phyloP scores from a whole-genome alignment of 2,888 invertebrate species.

The Drosophila aldrichi region DNA sequence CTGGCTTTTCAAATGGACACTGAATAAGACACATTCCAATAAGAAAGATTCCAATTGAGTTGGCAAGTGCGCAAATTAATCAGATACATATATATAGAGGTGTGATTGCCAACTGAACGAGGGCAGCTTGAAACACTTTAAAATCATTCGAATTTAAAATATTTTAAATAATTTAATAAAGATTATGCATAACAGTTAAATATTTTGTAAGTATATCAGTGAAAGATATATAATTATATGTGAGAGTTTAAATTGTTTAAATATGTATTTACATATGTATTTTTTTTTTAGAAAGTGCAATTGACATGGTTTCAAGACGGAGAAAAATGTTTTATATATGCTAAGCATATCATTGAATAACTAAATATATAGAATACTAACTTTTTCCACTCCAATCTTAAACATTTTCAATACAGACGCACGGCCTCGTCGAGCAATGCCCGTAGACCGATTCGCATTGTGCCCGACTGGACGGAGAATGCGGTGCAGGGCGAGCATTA shows the following conservation, averaged over 20 bases:
- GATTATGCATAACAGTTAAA: no score
- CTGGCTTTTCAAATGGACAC: neutral
- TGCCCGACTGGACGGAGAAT: constrained; percentile 94
- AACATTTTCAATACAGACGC: constrained; percentile 83
- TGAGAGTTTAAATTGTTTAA: neutral
- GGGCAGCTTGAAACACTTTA: neutral
- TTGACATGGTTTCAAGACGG: neutral
- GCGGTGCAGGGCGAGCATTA: constrained; percentile 97
- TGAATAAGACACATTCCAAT: neutral
- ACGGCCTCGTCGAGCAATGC: constrained; percentile 84
- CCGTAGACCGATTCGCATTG: constrained; percentile 89
- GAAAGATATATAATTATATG: neutral
- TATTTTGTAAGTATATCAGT: neutral
- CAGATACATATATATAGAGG: neutral
- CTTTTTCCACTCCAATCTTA: neutral
- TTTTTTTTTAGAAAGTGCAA: neutral
- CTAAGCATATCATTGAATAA: neutral
- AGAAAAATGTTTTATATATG: neutral
- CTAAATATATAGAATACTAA: neutral
- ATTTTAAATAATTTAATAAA: no score
- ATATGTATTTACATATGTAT: neutral
- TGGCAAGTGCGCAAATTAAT: neutral
- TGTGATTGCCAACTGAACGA: neutral
- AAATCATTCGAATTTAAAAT: no score
- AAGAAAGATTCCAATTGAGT: neutral